Base-by-base conservation (phyloP, 1,140 invertebrate genomes). In the Megalopta genalis region DNA sequence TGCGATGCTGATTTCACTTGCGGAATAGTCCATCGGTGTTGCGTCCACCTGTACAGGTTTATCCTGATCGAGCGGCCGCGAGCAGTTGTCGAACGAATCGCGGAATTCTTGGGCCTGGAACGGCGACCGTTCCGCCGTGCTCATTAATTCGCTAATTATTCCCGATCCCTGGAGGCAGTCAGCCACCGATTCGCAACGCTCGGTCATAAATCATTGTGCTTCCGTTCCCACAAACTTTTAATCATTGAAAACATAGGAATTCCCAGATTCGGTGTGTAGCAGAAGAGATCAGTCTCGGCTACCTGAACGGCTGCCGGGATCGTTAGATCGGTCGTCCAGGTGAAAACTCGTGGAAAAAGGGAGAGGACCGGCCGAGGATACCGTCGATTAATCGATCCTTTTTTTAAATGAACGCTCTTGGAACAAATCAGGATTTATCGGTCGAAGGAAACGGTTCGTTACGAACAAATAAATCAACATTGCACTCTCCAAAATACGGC, bases 101-200 rank as follows among this genome's bases (percentile, higher is more conserved):
- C 42, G 42, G 42, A 14, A 2, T 46, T 46, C 42, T 46, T 12
- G 32, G 32, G 32, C 32, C 32, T 32, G 32, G 32, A 52, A 52
- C 16, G 49, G 49, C 49, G 16, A 52, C 49, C 3, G 4, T 42
- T 8, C 37, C 39, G 21, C n/a, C 12, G 10, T 42, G 39, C n/a
- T 66, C 46, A 66, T 66, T 66, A 49, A 66, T 66, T 25, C 39
- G 64, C 23, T 66, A 66, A 66, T 66, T 66, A 66, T 66, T 66
- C 64, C 39, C 23, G n/a, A 66, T 46, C 46, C 64, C 37, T 42
- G 9, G 1, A 25, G 64, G 8, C 42, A 25, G 9, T 1, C 64
- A 6, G 39, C 39, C 39, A n/a, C n/a, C 42, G 64, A 66, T 66
- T 42, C 64, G 37, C 64, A 46, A 46, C 64, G 23, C 64, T 66